These are phyloP conservation scores for Aphaenogaster floridana DNA, from an alignment of 1,140 invertebrate species.

Conservation along the genomic window DNA sequence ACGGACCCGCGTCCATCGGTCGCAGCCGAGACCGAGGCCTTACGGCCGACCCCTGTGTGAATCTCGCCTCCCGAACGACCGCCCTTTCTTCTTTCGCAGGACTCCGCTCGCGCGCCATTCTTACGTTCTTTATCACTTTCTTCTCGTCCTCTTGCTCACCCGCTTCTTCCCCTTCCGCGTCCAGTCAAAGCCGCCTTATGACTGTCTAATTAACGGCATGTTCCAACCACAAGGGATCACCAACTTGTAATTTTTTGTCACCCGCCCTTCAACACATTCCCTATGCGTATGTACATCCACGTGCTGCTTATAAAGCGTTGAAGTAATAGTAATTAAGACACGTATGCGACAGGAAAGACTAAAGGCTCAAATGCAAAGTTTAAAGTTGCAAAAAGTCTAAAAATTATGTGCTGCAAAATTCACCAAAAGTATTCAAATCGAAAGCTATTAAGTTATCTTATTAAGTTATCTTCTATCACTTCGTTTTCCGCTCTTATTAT, in stretches of 20 bases:
- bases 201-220: slow-evolving; percentile 68
- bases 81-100: slow-evolving; percentile 40
- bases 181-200: slow-evolving; percentile 45
- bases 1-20: slow-evolving; percentile 66
- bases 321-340: slow-evolving; percentile 38
- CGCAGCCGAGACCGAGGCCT: slow-evolving; percentile 26
- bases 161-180: slow-evolving; percentile 26
- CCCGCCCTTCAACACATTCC: background rate
- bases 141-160: slow-evolving; percentile 30
- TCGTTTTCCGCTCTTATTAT: background rate
- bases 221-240: background rate
- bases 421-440: background rate
- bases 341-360: background rate
- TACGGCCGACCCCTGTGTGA: slow-evolving; percentile 16
- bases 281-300: background rate
- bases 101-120: slow-evolving; percentile 14
- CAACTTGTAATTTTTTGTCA: slow-evolving; percentile 47
- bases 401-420: background rate
- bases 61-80: slow-evolving; percentile 15
- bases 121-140: slow-evolving; percentile 57
- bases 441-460: background rate
- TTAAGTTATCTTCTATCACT: background rate
- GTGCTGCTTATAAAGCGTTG: slow-evolving; percentile 8
- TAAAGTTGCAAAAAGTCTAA: background rate
- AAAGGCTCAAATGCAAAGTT: background rate